These are phyloP conservation scores for Temnothorax longispinosus DNA, from an alignment of 1,140 invertebrate species.

Conservation along the genomic window DNA sequence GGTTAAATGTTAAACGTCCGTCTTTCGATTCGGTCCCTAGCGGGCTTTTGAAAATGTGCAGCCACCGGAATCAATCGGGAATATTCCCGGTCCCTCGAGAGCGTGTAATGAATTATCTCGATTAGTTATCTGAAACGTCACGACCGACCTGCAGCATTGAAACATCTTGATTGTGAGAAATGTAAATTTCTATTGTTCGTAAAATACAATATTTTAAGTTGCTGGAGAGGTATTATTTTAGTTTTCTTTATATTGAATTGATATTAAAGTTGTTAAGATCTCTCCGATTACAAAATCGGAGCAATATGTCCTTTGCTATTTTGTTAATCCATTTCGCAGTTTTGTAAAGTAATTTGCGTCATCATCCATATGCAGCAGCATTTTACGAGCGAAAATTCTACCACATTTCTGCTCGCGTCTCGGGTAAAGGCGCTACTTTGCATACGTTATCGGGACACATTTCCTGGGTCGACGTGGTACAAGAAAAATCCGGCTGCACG, in stretches of 20 bases:
- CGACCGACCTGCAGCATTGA: background rate
- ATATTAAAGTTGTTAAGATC: background rate
- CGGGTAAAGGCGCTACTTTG: background rate
- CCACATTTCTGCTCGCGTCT: background rate
- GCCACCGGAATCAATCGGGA: constrained; percentile 40
- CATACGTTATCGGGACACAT: constrained; percentile 16
- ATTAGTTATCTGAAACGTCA: constrained; percentile 13
- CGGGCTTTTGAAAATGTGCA: constrained; percentile 52
- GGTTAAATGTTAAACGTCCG: constrained; percentile 63
- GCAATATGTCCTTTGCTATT: background rate
- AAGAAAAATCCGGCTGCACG: constrained; percentile 17
- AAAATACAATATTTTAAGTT: background rate
- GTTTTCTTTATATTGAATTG: background rate
- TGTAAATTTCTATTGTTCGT: background rate
- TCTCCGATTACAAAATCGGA: background rate
- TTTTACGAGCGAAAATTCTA: background rate
- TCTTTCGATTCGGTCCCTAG: constrained; percentile 30
- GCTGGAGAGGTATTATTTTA: background rate
- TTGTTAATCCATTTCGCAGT: background rate
- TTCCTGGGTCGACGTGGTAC: constrained; percentile 4
- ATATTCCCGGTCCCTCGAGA: background rate
- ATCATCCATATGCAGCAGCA: background rate
- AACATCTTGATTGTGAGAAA: background rate
- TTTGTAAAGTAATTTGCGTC: background rate
- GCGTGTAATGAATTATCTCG: constrained; percentile 27